A percentile compares a stretch with the other conserved stretches of the same genome.
These are phyloP conservation scores for Drosophila nasuta DNA, from an alignment of 1,140 invertebrate species.

Conservation along the genomic window DNA sequence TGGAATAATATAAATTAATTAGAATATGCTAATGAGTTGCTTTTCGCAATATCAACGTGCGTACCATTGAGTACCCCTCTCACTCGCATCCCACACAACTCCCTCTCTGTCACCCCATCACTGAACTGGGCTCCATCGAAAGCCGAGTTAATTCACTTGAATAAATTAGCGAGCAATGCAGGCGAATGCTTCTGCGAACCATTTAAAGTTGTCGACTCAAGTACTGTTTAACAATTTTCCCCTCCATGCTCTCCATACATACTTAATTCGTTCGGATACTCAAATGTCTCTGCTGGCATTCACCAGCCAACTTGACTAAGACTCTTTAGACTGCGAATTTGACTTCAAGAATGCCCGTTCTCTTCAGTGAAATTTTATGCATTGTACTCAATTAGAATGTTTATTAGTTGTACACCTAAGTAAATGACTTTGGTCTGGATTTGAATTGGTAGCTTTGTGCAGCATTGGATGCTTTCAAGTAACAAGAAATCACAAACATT, in stretches of 20 bases:
- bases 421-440: constrained; percentile 32
- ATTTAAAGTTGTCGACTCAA: constrained; percentile 47
- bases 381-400: constrained; percentile 43
- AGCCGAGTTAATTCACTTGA: constrained; percentile 76
- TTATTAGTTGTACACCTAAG: constrained; percentile 42
- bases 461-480: background rate
- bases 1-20: constrained; percentile 84
- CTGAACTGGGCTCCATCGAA: constrained; percentile 27
- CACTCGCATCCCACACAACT: background rate
- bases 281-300: constrained; percentile 27
- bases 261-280: constrained; percentile 25
- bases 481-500: background rate
- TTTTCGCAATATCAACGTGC: constrained; percentile 45
- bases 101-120: background rate
- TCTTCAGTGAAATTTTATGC: constrained; percentile 15
- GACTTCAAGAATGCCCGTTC: constrained; percentile 20
- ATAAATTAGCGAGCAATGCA: constrained; percentile 76
- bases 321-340: constrained; percentile 19
- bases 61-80: background rate
- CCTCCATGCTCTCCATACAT: background rate
- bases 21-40: constrained; percentile 79
- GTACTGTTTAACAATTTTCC: background rate
- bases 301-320: constrained; percentile 13
- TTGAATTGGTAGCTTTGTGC: constrained; percentile 10
- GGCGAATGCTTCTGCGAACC: constrained; percentile 39